These are phyloP conservation scores for Cephus pulcher DNA, from an alignment of 2,888 invertebrate genomes.

Conservation along the genomic window DNA sequence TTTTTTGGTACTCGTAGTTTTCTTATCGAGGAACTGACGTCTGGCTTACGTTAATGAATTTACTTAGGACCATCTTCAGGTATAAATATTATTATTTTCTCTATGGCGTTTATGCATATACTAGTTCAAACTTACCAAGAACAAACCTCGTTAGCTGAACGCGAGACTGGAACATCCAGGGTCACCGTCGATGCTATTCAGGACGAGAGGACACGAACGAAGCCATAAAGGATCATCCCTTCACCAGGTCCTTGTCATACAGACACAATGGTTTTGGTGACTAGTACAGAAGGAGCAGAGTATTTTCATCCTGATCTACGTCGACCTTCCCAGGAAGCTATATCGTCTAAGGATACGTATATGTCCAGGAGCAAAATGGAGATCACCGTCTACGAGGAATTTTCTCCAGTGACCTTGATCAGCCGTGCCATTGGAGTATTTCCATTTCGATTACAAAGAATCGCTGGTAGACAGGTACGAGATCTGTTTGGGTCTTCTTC, in stretches of 20 bases:
- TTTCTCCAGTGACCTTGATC: conserved; percentile 10
- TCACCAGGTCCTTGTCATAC: neutral
- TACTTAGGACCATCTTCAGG: neutral
- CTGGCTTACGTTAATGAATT: neutral
- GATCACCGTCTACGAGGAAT: conserved; percentile 11
- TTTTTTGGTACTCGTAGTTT: neutral
- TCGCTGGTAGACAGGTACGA: conserved; percentile 6
- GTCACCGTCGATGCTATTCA: neutral
- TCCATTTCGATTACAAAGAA: conserved; percentile 8
- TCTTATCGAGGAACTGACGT: neutral
- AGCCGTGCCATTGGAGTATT: conserved; percentile 15
- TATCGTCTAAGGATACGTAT: neutral
- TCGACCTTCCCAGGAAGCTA: neutral
- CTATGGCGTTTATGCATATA: neutral
- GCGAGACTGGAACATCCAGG: neutral
- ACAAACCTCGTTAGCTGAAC: neutral
- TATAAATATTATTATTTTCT: neutral
- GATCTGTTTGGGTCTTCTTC: neutral
- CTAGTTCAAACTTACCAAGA: neutral
- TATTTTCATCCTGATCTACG: neutral
- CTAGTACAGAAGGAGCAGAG: neutral
- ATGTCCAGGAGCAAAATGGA: neutral
- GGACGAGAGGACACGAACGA: neutral
- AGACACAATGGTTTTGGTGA: neutral
- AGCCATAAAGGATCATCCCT: neutral